Evolutionary conservation across 2,888 invertebrate species (phyloP).

Genomic region (Eulithis testata): DNA sequence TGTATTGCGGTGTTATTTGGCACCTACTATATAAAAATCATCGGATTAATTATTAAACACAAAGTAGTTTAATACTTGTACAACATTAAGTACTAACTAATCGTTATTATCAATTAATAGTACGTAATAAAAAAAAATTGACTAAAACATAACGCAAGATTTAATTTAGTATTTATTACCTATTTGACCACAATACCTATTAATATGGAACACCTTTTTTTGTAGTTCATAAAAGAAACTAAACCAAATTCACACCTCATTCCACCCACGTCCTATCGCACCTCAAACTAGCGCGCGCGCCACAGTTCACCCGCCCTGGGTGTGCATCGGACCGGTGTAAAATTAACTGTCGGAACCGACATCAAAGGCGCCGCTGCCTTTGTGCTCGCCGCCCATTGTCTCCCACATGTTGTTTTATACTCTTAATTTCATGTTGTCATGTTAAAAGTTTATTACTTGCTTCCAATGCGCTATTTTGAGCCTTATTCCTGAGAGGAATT

Average conservation of each 20-base stretch:
- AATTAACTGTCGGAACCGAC: slow-evolving; percentile 65
- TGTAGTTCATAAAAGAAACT: too few species aligned
- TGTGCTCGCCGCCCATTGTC: slow-evolving; percentile 76
- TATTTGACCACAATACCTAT: too few species aligned
- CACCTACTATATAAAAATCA: too few species aligned
- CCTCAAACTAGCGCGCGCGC: slow-evolving; percentile 43
- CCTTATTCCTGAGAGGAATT: slow-evolving; percentile 42
- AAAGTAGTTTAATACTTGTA: too few species aligned
- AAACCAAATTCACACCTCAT: background rate
- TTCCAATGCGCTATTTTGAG: slow-evolving; percentile 40
- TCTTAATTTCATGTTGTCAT: slow-evolving; percentile 80
- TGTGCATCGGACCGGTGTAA: slow-evolving; percentile 63
- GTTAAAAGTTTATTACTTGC: slow-evolving; percentile 75
- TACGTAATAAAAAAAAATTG: too few species aligned
- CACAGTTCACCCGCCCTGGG: slow-evolving; percentile 33
- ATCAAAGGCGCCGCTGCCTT: slow-evolving; percentile 74
- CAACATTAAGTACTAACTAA: too few species aligned
- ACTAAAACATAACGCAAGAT: too few species aligned
- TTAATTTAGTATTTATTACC: too few species aligned
- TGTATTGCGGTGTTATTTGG: too few species aligned
- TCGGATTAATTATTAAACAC: too few species aligned
- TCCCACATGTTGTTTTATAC: slow-evolving; percentile 77
- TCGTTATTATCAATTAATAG: too few species aligned
- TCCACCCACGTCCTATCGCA: slow-evolving; percentile 33
- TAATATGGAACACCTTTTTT: too few species aligned